Base-by-base conservation (phyloP, 2,797 vertebrate species). In the Falco rusticolus region DNA sequence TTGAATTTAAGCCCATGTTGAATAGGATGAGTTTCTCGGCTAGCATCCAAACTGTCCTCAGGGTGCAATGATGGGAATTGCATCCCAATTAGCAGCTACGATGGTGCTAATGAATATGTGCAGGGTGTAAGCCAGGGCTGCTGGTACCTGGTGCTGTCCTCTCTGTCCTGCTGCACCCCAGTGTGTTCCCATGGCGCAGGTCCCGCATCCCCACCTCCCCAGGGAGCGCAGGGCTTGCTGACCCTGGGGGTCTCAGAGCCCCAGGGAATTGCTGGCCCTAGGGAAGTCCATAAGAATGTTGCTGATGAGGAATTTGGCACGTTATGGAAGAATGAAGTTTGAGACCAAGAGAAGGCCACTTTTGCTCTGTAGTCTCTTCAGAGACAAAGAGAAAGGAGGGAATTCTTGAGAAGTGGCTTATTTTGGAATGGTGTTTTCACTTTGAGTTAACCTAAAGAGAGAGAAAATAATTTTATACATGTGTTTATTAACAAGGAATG, bases 171-270 rank as follows among this genome's bases (percentile, higher is more conserved):
- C 50, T 1, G 6, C 41, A 82, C n/a, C 34, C 47, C 9, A 3
- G 1, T 0, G 0, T n/a, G 28, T 18, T 80, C 19, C 47, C 43
- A 4, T 3, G 43, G 80, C 63, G 16, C 17, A 53, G 59, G 5
- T 47, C 26, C 41, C 6, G 3, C 21, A 45, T 16, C 17, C 9
- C 43, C 9, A 9, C 2, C 37, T 56, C 28, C 29, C 22, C 22
- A 39, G 14, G 15, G 57, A 15, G 18, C 53, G 26, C 16, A 24
- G 14, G 72, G 10, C n/a, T 66, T 26, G 24, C 41, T 87, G 78
- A 10, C 29, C 29, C 20, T 57, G 18, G 3, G 8, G 24, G 9
- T 10, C 47, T 65, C 34, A 10, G 43, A 77, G 29, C 15, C 29
- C 15, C 17, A 8, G 11, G 22, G 59, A 74, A 17, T 28, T 63